These are phyloP conservation scores for Shinisaurus crocodilurus DNA, from an alignment of 2,113 vertebrate genomes.

Conservation along the genomic window DNA sequence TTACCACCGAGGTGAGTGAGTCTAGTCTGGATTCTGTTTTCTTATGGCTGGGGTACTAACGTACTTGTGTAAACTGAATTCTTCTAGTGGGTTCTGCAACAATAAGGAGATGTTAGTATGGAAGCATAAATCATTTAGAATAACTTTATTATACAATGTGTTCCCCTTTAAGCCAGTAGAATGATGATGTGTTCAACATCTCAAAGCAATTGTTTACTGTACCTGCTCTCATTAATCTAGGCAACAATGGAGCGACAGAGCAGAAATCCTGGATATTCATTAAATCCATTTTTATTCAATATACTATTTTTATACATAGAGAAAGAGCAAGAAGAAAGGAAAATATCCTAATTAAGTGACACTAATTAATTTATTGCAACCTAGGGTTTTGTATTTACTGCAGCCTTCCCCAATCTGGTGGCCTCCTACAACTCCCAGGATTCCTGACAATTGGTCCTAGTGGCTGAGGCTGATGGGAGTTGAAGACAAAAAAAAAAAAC, in stretches of 20 bases:
- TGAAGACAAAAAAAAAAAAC: too few relatives aligned
- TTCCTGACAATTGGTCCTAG: too few relatives aligned
- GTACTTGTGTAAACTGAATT: background rate
- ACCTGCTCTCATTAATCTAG: background rate
- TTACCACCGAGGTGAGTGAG: background rate
- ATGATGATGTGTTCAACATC: background rate
- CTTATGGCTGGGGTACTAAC: background rate
- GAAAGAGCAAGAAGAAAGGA: slow-evolving; percentile 19
- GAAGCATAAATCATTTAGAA: background rate
- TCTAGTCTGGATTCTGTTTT: background rate
- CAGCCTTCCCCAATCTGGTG: background rate
- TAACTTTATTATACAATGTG: slow-evolving; percentile 18
- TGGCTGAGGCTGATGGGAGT: too few relatives aligned
- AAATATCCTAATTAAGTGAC: fast-evolving
- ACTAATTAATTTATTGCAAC: background rate
- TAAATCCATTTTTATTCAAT: fast-evolving
- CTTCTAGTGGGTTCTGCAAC: background rate
- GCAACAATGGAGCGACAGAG: background rate
- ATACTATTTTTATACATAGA: background rate
- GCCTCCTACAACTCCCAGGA: too few relatives aligned
- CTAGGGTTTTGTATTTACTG: background rate
- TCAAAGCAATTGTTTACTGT: background rate
- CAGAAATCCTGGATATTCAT: background rate
- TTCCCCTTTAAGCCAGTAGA: background rate
- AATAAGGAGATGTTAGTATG: background rate